Evolutionary conservation across 2,888 invertebrate genomes (phyloP).

Genomic region (Drosophila planitibia): DNA sequence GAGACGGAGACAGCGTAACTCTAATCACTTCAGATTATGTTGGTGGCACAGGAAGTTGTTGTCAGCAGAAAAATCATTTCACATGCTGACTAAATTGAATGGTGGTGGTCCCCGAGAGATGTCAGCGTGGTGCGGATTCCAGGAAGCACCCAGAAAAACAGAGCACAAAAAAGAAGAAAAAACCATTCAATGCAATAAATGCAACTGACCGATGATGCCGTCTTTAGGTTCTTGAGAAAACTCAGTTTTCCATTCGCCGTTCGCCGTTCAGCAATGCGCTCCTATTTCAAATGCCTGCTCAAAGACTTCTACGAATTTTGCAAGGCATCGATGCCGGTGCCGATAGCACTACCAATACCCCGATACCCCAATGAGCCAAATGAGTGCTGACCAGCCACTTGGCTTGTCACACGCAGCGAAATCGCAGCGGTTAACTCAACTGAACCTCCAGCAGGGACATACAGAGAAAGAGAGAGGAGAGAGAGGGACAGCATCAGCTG

Average conservation of each 20-base stretch:
- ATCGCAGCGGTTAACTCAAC: slow-evolving; percentile 27
- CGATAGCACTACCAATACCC: slow-evolving; percentile 6
- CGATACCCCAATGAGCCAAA: slow-evolving; percentile 21
- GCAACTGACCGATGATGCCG: slow-evolving; percentile 48
- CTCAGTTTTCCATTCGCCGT: slow-evolving; percentile 3
- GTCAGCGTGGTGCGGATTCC: slow-evolving; percentile 14
- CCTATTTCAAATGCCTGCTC: slow-evolving; percentile 72
- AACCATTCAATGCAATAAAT: slow-evolving; percentile 49
- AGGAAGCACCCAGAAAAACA: slow-evolving; percentile 33
- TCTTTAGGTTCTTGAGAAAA: slow-evolving; percentile 46
- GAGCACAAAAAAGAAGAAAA: background rate
- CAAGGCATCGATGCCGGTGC: slow-evolving; percentile 52
- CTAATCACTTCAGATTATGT: slow-evolving; percentile 55
- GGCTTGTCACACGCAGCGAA: slow-evolving; percentile 47
- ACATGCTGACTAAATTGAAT: slow-evolving; percentile 63
- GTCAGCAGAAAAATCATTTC: slow-evolving; percentile 67
- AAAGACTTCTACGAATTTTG: slow-evolving; percentile 76
- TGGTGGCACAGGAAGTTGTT: slow-evolving; percentile 73
- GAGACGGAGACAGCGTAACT: slow-evolving; percentile 10
- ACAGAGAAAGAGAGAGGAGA: background rate
- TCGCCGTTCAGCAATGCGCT: slow-evolving; percentile 32
- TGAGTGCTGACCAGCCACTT: slow-evolving; percentile 47
- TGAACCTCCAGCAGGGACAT: slow-evolving; percentile 1
- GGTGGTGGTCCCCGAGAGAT: slow-evolving; percentile 40
- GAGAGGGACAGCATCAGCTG: background rate